phyloP scores from a whole-genome alignment of 2,888 invertebrate genomes.

The Brenthis daphne region DNA sequence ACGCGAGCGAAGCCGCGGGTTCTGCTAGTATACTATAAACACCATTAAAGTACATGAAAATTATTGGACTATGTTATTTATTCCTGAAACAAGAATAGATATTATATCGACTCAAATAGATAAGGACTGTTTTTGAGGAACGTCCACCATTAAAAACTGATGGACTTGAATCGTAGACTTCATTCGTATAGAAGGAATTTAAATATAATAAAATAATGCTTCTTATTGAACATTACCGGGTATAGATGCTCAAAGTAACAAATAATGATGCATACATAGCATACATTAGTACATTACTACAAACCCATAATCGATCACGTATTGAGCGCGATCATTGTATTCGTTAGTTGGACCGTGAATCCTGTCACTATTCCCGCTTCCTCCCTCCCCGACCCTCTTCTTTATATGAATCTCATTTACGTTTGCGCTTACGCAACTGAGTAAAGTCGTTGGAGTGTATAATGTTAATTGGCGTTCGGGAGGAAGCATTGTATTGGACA shows the following conservation, averaged over 20 bases:
- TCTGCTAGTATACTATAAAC: no score
- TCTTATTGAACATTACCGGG: not conserved
- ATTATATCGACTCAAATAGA: no score
- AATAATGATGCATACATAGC: constrained; percentile 34
- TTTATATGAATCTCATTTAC: constrained; percentile 77
- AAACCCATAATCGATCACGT: constrained; percentile 79
- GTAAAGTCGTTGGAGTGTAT: constrained; percentile 69
- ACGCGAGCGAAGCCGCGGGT: no score
- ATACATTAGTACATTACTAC: constrained; percentile 54
- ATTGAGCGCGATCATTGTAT: constrained; percentile 79
- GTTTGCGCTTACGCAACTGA: constrained; percentile 76
- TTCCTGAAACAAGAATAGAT: no score
- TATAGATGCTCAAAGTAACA: constrained; percentile 28
- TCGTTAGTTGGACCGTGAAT: constrained; percentile 79
- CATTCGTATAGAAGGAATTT: not conserved
- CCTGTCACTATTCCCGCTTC: constrained; percentile 70
- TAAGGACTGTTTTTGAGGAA: no score
- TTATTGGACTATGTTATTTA: no score
- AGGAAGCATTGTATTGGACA: constrained; percentile 1
- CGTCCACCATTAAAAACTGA: no score
- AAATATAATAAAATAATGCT: not conserved
- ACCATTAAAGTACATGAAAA: no score
- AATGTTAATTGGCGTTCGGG: constrained; percentile 63
- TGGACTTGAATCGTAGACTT: no score
- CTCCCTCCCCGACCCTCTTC: constrained; percentile 48